Evolutionary conservation across 1,140 invertebrate genomes (phyloP), one percentile per base, ranked within the genome.

Genomic region (Hycleus cichorii): DNA sequence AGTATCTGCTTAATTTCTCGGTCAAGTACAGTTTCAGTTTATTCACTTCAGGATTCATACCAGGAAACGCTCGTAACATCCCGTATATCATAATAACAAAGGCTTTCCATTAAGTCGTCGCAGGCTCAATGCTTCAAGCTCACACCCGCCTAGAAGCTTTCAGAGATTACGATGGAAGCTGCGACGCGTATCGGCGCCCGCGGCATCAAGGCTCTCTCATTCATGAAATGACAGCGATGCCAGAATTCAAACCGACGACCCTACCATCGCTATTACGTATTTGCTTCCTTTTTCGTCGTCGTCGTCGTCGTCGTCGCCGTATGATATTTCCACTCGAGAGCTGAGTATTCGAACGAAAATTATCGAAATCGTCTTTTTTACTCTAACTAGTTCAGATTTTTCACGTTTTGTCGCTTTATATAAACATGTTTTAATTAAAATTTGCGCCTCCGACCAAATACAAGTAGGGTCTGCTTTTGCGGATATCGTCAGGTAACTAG

Each of bases 131-230:
- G 18, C 57, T 47, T 55, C 51, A 47, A 56, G 51, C 43, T 54
- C 55, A 51, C 53, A 56, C 58, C 55, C 49, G 62, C 51, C 53
- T 58, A 57, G 58, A 56, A 54, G 60, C 59, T 62, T 59, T 62
- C 60, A 58, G 59, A 64, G 65, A 66, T 66, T 66, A 66, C 59
- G 63, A 55, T 59, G 64, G 59, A 64, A 64, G 64, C 62, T 53
- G 59, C 49, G 54, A 62, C 58, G 64, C 60, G 64, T 58, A 63
- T 60, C 65, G 60, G 62, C 64, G 64, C 65, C 63, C 62, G 60
- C 52, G 50, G 57, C 57, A 7, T 8, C 44, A 47, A 50, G 55
- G 60, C 59, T 60, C 59, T 58, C 64, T 64, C 64, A 64, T 66
- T 66, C 65, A 66, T 59, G 63, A 64, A 64, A 66, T 63, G 63